Evolutionary conservation across 2,888 invertebrate species (phyloP), one percentile per base, ranked within the genome.

Genomic region (Thyatira batis): DNA sequence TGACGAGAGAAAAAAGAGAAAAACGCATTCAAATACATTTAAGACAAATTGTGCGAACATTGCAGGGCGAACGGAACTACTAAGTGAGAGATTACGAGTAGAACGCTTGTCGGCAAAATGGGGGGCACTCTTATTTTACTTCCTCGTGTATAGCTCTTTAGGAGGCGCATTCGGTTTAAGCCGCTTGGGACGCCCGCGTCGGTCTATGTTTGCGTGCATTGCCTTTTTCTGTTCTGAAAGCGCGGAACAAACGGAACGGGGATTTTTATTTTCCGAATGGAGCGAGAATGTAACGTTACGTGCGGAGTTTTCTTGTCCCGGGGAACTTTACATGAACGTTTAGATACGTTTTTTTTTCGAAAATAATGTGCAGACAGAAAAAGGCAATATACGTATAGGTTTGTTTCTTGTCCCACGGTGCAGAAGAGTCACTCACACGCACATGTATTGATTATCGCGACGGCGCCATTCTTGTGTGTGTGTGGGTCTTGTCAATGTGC

Each of bases 381-480:
- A 82, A 82, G 84, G 80, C 82, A 76, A 78, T 52, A 60, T 73
- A 72, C 79, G 64, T 67, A 52, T 55, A 67, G 59, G 49, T 64
- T 67, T 65, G 58, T 69, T 71, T 61, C 66, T 72, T 63, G 72
- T 80, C 83, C 77, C 74, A 77, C 75, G 76, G 79, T 76, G 80
- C 73, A 75, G 76, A 81, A 77, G 78, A 79, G 81, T 88, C 92
- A 94, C 94, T 94, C 94, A 94, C 94, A 93, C 92, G 92, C 94
- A 94, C 94, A 94, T 94, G 94, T 94, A 94, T 93, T 94, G 94
- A 94, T 89, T 87, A 87, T 83, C 81, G 87, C 88, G 93, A 92
- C 87, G 89, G 88, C 90, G 87, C 85, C 85, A 84, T 84, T 86
- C 84, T 84, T 48, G 65, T 81, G 83, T 87, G 80, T 88, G 85